A percentile compares a stretch with the other conserved stretches of the same genome.
phyloP scores from a whole-genome alignment of 2,797 vertebrate genomes.

The Pterois miles region DNA sequence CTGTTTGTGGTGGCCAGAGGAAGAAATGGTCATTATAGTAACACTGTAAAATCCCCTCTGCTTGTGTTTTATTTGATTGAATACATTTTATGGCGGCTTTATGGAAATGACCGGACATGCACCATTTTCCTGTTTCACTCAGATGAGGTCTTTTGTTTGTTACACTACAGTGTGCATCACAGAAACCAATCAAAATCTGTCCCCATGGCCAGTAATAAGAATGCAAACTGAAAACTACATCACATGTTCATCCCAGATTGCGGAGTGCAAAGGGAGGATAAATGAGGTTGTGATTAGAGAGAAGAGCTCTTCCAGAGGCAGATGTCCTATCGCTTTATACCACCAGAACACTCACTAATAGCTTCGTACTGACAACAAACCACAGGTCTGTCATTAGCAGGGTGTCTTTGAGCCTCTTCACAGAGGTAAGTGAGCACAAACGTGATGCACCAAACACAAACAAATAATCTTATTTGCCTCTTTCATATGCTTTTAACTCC shows the following conservation, averaged over 20 bases:
- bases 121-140: conserved; percentile 56
- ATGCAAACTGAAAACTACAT: conserved; percentile 59
- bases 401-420: conserved; percentile 60
- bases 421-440: conserved; percentile 58
- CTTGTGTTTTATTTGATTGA: conserved; percentile 67
- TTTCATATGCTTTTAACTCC: conserved; percentile 26
- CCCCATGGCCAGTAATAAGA: conserved; percentile 43
- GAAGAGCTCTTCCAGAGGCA: conserved; percentile 58
- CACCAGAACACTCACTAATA: conserved; percentile 67
- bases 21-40: conserved; percentile 53
- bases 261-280: conserved; percentile 41
- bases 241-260: conserved; percentile 56
- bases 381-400: conserved; percentile 67
- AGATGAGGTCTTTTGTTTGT: conserved; percentile 60
- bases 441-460: conserved; percentile 30
- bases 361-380: conserved; percentile 70
- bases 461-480: conserved; percentile 44
- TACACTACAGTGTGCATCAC: conserved; percentile 40
- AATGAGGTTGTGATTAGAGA: conserved; percentile 67
- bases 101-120: conserved; percentile 60
- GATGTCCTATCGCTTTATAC: conserved; percentile 52
- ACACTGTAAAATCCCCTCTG: conserved; percentile 48
- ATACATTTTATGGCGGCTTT: conserved; percentile 66
- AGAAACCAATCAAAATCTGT: conserved; percentile 58
- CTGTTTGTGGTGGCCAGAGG: conserved; percentile 19